A percentile compares a stretch with the other conserved stretches of the same genome.
Conservation (phyloP, 2,113 vertebrate genomes). For the Antidorcas marsupialis region DNA sequence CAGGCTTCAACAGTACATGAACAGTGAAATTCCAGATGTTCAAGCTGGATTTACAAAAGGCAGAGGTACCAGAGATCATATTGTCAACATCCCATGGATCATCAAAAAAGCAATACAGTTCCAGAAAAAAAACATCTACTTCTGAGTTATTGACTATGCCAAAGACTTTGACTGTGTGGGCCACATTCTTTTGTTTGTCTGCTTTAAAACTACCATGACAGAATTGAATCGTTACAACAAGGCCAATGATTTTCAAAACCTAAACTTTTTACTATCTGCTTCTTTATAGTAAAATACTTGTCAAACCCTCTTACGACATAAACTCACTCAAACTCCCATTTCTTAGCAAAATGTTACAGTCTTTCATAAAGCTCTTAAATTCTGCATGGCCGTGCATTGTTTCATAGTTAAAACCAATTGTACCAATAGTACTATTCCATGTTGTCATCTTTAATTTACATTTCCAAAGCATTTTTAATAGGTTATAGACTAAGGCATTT, state of each 20-base stretch:
- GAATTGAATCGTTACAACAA: not conserved
- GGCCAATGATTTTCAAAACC: not conserved
- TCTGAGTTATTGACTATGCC: not conserved
- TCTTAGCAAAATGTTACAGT: not conserved
- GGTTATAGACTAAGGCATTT: not conserved
- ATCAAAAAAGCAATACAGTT: not conserved
- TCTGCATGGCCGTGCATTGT: not conserved
- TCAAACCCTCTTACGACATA: not conserved
- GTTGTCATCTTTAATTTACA: slow-evolving; percentile 24
- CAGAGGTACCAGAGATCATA: not conserved
- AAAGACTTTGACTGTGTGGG: not conserved
- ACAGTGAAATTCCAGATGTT: not conserved
- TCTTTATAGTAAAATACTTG: not conserved
- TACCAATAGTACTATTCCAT: not conserved
- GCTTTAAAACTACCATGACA: not conserved
- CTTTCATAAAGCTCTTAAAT: not conserved
- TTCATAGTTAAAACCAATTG: not conserved
- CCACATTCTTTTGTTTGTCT: not conserved
- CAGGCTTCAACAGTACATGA: not conserved
- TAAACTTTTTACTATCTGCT: not conserved
- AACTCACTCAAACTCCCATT: not conserved
- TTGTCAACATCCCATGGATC: not conserved
- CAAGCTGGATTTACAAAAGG: not conserved
- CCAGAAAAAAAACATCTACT: not conserved
- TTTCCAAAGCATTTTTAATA: not conserved